Evolutionary conservation across 1,140 invertebrate species (phyloP).

Genomic region (Drosophila tristis): DNA sequence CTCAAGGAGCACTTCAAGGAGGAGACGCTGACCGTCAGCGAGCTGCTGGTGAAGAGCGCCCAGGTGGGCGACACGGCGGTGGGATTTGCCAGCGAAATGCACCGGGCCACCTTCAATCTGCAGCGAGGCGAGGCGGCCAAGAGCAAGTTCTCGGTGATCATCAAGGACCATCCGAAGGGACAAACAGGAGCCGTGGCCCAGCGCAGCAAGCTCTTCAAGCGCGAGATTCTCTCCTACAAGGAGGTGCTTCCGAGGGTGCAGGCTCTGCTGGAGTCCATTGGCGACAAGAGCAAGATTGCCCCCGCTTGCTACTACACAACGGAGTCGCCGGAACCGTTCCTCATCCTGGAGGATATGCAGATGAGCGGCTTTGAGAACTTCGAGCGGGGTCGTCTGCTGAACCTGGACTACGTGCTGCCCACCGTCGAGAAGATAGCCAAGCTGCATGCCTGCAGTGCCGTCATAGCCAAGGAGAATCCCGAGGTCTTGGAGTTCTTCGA

Average conservation of each 20-base stretch:
- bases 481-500: constrained; percentile 74
- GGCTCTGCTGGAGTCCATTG: constrained; percentile 67
- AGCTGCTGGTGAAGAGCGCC: constrained; percentile 72
- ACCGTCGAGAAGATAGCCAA: constrained; percentile 85
- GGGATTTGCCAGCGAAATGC: constrained; percentile 81
- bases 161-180: constrained; percentile 81
- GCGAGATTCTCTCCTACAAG: constrained; percentile 79
- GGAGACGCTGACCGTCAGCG: constrained; percentile 61
- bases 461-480: constrained; percentile 66
- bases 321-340: constrained; percentile 75
- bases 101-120: constrained; percentile 74
- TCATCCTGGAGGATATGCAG: constrained; percentile 76
- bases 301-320: constrained; percentile 82
- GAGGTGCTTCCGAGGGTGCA: constrained; percentile 75
- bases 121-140: constrained; percentile 58
- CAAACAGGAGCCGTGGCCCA: constrained; percentile 74
- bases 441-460: constrained; percentile 86
- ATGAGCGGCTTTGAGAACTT: constrained; percentile 73
- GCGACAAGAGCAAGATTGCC: constrained; percentile 75
- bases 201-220: constrained; percentile 79
- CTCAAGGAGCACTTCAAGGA: constrained; percentile 82
- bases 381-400: constrained; percentile 73
- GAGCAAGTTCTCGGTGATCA: constrained; percentile 76
- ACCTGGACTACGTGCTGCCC: constrained; percentile 76
- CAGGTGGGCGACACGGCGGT: constrained; percentile 50